Conservation (phyloP, 1,140 invertebrate genomes). For the Pteromalus puparum region DNA sequence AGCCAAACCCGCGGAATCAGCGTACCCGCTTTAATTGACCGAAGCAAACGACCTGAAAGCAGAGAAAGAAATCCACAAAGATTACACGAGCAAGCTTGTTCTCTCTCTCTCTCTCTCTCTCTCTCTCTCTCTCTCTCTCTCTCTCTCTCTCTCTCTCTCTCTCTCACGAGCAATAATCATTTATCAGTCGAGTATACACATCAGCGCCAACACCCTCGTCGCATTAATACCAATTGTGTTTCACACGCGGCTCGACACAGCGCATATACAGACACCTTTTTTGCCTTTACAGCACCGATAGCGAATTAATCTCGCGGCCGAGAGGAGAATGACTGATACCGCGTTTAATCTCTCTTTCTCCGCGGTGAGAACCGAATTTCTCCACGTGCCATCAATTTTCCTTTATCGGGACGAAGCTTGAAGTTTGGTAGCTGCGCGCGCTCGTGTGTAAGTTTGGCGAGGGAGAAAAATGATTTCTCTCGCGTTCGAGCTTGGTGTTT, state of each 20-base stretch:
- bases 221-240: constrained; percentile 68
- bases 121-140: no score
- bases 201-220: constrained; percentile 52
- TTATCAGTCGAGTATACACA: constrained; percentile 55
- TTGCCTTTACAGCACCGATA: neutral
- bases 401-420: constrained; percentile 23
- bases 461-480: constrained; percentile 35
- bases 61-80: constrained; percentile 53
- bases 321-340: neutral
- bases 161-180: constrained; percentile 59
- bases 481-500: neutral
- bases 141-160: no score
- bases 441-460: no score
- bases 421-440: neutral
- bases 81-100: constrained; percentile 57
- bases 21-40: no score
- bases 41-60: neutral
- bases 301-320: constrained; percentile 11
- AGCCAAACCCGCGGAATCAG: neutral
- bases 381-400: constrained; percentile 31
- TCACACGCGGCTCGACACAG: constrained; percentile 45
- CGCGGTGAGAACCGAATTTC: neutral
- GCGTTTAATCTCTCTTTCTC: constrained; percentile 26
- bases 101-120: no score
- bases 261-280: neutral